Conservation (phyloP, 2,888 invertebrate genomes). For the Artemia sp. region DNA sequence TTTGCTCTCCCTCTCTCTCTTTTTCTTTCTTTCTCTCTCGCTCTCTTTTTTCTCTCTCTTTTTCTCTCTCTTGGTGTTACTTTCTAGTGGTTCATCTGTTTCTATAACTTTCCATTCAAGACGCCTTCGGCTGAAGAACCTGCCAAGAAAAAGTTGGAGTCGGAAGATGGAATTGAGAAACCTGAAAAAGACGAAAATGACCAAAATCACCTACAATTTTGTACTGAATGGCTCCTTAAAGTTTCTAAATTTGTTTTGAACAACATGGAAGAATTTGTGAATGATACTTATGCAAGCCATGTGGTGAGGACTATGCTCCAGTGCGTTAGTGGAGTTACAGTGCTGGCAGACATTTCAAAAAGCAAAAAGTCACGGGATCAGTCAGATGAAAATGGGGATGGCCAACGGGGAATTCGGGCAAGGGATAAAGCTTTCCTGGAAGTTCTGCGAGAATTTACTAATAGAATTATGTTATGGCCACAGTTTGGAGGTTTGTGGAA, state of each 20-base stretch:
- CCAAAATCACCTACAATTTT: slow-evolving; percentile 19
- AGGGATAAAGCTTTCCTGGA: slow-evolving; percentile 43
- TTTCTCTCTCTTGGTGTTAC: too few species aligned
- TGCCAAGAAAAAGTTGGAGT: neutral
- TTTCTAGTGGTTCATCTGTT: too few species aligned
- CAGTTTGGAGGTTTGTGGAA: slow-evolving; percentile 39
- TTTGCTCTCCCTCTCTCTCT: too few species aligned
- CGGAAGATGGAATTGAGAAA: neutral
- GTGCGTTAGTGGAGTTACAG: slow-evolving; percentile 45
- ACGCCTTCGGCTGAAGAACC: neutral
- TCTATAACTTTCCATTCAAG: too few species aligned
- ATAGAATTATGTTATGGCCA: slow-evolving; percentile 50
- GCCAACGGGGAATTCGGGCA: slow-evolving; percentile 29
- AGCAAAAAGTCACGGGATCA: slow-evolving; percentile 20
- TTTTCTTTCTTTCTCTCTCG: too few species aligned
- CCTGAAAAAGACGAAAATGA: neutral
- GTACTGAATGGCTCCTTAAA: slow-evolving; percentile 46
- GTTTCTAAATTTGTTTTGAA: slow-evolving; percentile 57
- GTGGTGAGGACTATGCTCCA: slow-evolving; percentile 53
- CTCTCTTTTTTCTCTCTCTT: too few species aligned
- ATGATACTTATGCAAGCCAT: slow-evolving; percentile 58
- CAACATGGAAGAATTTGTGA: slow-evolving; percentile 65
- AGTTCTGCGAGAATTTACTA: slow-evolving; percentile 44
- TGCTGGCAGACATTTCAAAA: slow-evolving; percentile 30
- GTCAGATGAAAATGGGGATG: slow-evolving; percentile 32